Conservation (phyloP, 2,888 invertebrate species). For the Hydriomena furcata region DNA sequence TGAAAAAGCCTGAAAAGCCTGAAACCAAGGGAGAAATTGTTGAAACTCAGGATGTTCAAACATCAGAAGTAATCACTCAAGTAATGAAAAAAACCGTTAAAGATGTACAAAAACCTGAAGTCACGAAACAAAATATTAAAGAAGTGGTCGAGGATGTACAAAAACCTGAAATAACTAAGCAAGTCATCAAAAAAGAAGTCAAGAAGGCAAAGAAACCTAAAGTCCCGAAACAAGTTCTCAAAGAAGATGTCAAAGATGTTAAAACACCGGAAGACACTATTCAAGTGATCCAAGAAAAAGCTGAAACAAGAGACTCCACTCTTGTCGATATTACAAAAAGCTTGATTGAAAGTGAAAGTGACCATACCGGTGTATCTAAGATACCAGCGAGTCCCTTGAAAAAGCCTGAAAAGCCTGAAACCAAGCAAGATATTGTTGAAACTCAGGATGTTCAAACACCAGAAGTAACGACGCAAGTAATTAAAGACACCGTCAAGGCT, state of each 20-base stretch:
- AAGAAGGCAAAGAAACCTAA: not conserved
- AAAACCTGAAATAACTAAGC: not conserved
- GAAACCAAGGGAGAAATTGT: not conserved
- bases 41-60: slow-evolving; percentile 1
- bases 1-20: slow-evolving; percentile 9
- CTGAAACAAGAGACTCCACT: slow-evolving; percentile 29
- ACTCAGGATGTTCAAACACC: not conserved
- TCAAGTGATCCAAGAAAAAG: not conserved
- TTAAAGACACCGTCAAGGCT: not conserved
- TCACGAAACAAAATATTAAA: not conserved
- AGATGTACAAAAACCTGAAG: not conserved
- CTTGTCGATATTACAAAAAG: slow-evolving; percentile 44
- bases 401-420: slow-evolving; percentile 8
- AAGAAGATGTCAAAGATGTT: slow-evolving; percentile 1
- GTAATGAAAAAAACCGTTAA: not conserved
- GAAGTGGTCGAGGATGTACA: not conserved
- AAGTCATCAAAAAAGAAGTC: not conserved
- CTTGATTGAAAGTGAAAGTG: slow-evolving; percentile 51
- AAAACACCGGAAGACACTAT: not conserved
- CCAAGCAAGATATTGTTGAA: not conserved
- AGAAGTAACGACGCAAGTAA: not conserved
- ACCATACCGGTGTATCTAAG: slow-evolving; percentile 41
- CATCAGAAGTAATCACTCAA: not conserved
- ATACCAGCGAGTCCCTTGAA: slow-evolving; percentile 26
- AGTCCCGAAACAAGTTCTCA: not conserved